Base-by-base conservation (phyloP, 2,113 vertebrate species). In the Silurus glanis region DNA sequence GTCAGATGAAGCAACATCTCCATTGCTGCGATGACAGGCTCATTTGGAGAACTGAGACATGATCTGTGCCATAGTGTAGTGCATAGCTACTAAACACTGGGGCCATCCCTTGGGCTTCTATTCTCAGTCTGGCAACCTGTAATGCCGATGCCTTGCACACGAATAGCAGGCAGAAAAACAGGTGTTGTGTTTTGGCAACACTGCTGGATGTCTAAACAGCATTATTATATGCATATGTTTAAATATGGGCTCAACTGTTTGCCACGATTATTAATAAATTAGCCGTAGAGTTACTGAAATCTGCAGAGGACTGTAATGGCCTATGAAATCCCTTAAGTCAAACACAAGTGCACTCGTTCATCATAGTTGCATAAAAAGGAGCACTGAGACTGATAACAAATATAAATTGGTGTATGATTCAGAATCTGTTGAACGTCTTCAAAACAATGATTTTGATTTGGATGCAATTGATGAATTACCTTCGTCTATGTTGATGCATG, bases 1-100 rank as follows among this genome's bases (percentile, higher is more conserved):
- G 74, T 83, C 86, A 85, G 66, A 28, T 72, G 16, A 37, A 23
- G 83, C 62, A 76, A 64, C 55, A 59, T 66, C 78, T 85, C 5
- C 75, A 21, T 61, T 59, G 59, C 49, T 28, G 12, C 64, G 55
- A 53, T 82, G 83, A 79, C 72, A 85, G 64, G 21, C 51, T 59
- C 58, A 83, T 79, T 87, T 59, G 25, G 28, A 21, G 37, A 85
- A 69, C 53, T 28, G 69, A 51, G 17, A 69, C 37, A 51, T 45
- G 67, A 81, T 85, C 53, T 74, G 28, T 61, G 79, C 78, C 47
- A 59, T 21, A 23, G 12, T 74, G 66, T 6, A 28, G 23, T 67
- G 19, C 12, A 10, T n/a, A 80, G 84, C 74, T 80, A 19, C 49
- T 64, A 79, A 79, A 71, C 78, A 74, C 45, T n/a, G 17, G 12